Evolutionary conservation across 2,797 vertebrate species (phyloP).

Genomic region (Staurois parvus): DNA sequence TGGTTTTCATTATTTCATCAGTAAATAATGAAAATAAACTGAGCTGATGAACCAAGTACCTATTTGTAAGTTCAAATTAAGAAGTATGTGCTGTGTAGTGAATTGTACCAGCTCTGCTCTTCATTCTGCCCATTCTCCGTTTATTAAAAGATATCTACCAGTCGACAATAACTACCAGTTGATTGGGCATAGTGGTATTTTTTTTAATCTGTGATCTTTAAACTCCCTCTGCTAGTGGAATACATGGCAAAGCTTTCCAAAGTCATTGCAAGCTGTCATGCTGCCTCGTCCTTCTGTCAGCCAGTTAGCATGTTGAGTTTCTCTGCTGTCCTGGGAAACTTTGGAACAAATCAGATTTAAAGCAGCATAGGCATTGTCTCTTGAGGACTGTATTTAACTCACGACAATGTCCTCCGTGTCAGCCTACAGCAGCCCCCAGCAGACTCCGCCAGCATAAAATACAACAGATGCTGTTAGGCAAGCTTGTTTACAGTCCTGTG

Average conservation of each 20-base stretch:
- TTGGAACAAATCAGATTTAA: constrained; percentile 62
- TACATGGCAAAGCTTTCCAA: constrained; percentile 62
- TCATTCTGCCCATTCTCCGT: not conserved
- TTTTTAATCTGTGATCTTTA: constrained; percentile 66
- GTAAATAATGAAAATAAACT: not conserved
- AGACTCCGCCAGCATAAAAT: constrained; percentile 69
- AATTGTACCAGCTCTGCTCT: not conserved
- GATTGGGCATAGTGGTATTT: not conserved
- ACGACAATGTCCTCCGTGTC: constrained; percentile 68
- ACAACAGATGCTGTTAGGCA: constrained; percentile 76
- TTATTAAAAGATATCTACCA: not conserved
- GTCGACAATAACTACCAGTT: not conserved
- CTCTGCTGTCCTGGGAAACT: constrained; percentile 68
- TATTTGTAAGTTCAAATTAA: not conserved
- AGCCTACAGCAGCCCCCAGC: constrained; percentile 74
- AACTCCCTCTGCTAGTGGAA: constrained; percentile 66
- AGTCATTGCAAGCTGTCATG: constrained; percentile 69
- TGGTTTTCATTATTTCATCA: not conserved
- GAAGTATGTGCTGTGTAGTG: not conserved
- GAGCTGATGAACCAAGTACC: not conserved
- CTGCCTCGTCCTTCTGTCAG: constrained; percentile 71
- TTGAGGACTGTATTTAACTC: constrained; percentile 71
- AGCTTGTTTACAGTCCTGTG: constrained; percentile 66
- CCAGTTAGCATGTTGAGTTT: constrained; percentile 64
- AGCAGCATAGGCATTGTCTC: constrained; percentile 63